A percentile compares a stretch with the other conserved stretches of the same genome.
These are phyloP conservation scores for Matsumurasca onukii DNA, from an alignment of 1,140 invertebrate species.

Conservation along the genomic window DNA sequence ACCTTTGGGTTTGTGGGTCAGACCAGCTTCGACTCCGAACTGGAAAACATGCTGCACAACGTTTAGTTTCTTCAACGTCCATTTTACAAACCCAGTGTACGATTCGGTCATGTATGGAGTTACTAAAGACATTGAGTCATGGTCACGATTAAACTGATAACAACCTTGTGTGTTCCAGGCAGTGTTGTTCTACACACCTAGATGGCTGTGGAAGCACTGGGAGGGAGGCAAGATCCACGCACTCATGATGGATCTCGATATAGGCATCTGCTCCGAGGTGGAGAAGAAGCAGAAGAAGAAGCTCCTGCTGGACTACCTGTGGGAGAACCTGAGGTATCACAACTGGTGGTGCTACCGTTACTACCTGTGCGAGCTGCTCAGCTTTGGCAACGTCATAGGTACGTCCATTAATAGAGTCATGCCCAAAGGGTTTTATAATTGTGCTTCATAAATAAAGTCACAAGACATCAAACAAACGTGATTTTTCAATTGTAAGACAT, in stretches of 20 bases:
- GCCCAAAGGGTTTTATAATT: neutral
- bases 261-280: slow-evolving; percentile 87
- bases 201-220: slow-evolving; percentile 97
- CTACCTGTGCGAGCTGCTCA: slow-evolving; percentile 88
- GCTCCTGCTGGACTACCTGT: slow-evolving; percentile 90
- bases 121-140: too few relatives aligned
- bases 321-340: slow-evolving; percentile 88
- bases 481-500: slow-evolving; percentile 20
- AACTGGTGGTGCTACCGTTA: slow-evolving; percentile 97
- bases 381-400: slow-evolving; percentile 90
- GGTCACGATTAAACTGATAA: too few relatives aligned
- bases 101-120: too few relatives aligned
- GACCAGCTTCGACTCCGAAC: too few relatives aligned
- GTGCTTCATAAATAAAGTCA: too few relatives aligned
- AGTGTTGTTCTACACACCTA: slow-evolving; percentile 93
- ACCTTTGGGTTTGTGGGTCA: too few relatives aligned
- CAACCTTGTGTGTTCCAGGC: slow-evolving; percentile 73
- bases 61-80: too few relatives aligned
- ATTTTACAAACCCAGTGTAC: too few relatives aligned
- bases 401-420: slow-evolving; percentile 46
- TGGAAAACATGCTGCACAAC: too few relatives aligned
- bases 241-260: slow-evolving; percentile 93
- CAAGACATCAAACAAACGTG: too few relatives aligned
- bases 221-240: slow-evolving; percentile 94
- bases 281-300: slow-evolving; percentile 97